phyloP scores from a whole-genome alignment of 2,113 vertebrate species.

The Micronycteris hirsuta region DNA sequence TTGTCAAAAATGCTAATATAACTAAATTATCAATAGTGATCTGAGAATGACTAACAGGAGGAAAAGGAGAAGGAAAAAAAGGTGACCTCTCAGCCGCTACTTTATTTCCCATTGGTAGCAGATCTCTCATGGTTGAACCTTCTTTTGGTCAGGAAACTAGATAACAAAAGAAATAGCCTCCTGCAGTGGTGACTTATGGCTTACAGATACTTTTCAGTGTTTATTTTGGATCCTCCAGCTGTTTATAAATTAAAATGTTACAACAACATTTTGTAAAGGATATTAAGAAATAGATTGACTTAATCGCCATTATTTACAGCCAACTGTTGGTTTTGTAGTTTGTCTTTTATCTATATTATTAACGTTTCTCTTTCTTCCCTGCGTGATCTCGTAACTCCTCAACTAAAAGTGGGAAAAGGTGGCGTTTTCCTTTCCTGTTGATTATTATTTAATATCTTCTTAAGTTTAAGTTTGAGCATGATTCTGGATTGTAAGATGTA shows the following conservation, averaged over 20 bases:
- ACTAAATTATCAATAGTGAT: conserved; percentile 22
- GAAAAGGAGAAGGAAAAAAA: neutral
- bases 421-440: neutral
- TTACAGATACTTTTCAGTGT: neutral
- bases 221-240: neutral
- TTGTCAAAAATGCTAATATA: conserved; percentile 36
- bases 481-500: neutral
- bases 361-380: neutral
- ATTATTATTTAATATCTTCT: neutral
- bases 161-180: neutral
- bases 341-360: neutral
- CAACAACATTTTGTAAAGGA: neutral
- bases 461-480: neutral
- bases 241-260: conserved; percentile 24
- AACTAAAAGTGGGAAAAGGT: neutral
- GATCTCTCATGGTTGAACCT: neutral
- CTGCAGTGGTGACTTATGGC: neutral
- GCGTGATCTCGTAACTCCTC: neutral
- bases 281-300: neutral
- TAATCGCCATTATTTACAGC: neutral
- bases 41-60: neutral
- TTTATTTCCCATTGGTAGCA: neutral
- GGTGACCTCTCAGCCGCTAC: neutral
- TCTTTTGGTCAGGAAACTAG: conserved; percentile 2
- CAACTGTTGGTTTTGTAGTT: neutral